Conservation (phyloP, 2,797 vertebrate species). For the Urocyon cinereoargenteus region DNA sequence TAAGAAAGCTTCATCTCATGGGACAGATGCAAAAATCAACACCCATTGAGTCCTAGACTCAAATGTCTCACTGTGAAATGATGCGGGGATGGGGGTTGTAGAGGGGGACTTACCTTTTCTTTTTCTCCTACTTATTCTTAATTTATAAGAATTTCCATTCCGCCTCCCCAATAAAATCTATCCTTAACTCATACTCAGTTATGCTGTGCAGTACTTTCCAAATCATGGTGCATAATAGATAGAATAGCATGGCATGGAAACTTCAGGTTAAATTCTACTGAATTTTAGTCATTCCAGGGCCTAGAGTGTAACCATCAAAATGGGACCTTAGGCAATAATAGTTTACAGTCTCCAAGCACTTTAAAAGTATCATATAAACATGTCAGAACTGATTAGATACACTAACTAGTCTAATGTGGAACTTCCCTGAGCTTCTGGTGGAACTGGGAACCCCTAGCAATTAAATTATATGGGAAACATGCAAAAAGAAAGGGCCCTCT, state of each 20-base stretch:
- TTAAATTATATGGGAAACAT: neutral
- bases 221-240: neutral
- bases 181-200: neutral
- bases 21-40: neutral
- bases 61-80: neutral
- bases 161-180: neutral
- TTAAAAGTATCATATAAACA: neutral
- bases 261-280: neutral
- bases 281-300: neutral
- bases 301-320: neutral
- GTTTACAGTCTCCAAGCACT: neutral
- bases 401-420: neutral
- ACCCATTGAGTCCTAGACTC: neutral
- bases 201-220: neutral
- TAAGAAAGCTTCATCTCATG: neutral
- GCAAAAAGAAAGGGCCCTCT: neutral
- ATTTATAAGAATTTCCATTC: neutral
- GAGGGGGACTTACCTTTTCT: neutral
- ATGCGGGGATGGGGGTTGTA: accelerated
- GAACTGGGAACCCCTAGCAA: neutral
- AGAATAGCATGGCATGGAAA: neutral
- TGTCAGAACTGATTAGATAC: neutral
- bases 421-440: neutral
- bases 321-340: neutral
- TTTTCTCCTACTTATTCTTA: neutral